phyloP scores from a whole-genome alignment of 2,113 vertebrate genomes.

The Telmatochromis brachygnathus region DNA sequence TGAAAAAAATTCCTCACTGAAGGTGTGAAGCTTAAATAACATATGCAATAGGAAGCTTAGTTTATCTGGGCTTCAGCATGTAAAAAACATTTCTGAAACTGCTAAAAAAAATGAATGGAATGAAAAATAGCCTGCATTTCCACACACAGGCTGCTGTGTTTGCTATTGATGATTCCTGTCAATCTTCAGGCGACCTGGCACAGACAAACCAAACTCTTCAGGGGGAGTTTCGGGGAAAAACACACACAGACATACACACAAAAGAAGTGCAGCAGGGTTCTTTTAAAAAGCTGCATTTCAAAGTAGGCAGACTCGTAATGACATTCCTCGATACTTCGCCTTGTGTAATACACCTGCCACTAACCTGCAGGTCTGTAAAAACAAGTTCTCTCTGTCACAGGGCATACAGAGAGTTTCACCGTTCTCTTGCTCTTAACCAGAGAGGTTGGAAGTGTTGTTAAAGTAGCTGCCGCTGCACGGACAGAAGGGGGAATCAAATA shows the following conservation, averaged over 20 bases:
- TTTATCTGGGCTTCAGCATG: neutral
- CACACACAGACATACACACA: neutral
- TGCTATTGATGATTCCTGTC: neutral
- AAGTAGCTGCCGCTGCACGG: neutral
- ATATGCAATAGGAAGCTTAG: neutral
- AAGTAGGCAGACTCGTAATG: neutral
- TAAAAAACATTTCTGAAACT: neutral
- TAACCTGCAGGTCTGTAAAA: neutral
- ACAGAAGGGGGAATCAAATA: neutral
- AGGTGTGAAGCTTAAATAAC: neutral
- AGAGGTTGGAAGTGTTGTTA: neutral
- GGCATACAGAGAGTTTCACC: neutral
- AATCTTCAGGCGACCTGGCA: neutral
- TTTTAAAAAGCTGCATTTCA: slow-evolving; percentile 18
- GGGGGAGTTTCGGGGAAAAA: neutral
- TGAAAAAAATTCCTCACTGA: neutral
- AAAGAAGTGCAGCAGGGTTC: neutral
- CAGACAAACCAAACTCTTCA: neutral
- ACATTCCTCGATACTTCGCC: neutral
- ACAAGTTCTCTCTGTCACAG: neutral
- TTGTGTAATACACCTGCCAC: neutral
- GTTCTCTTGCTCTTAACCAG: neutral
- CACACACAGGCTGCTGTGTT: neutral
- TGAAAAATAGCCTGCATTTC: neutral
- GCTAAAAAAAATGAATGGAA: neutral